Base-by-base conservation (phyloP, 2,888 invertebrate genomes). In the Syritta pipiens region DNA sequence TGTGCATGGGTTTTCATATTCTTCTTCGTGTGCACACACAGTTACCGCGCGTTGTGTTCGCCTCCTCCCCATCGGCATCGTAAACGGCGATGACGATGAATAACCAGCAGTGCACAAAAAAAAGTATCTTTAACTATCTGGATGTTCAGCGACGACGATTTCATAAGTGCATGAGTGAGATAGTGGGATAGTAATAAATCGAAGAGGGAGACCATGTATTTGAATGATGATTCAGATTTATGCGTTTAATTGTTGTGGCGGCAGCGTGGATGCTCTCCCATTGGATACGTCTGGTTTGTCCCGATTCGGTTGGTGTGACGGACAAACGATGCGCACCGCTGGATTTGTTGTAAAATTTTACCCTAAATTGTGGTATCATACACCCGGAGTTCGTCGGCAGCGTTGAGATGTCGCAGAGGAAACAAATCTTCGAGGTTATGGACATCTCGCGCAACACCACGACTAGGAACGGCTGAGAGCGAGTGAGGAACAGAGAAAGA, bases 321-420 rank as follows among this genome's bases (percentile, higher is more conserved):
- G 35, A 4, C 28, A 30, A 68, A 32, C n/a, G 30, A 55, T 53
- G 37, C 19, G 46, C 75, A 79, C 79, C 84, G 85, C 86, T 83
- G 86, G 79, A 85, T 85, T 87, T 83, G 84, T 84, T 85, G 84
- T 86, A 82, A 86, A 88, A 89, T 88, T 88, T 86, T 86, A 86
- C 85, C 86, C 86, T 84, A 85, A 86, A 85, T 83, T 85, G 82
- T 84, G 87, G 87, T 85, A 85, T 86, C 83, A 86, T 87, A 88
- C 87, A 85, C 84, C 83, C 74, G 82, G 81, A 42, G 68, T 76
- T 62, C 24, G 35, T 75, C 60, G 20, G 60, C 22, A 53, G 40
- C 65, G 62, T 72, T 62, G 49, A 67, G 60, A 79, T 79, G 49
- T 72, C 48, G 60, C 62, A 24, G 40, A 57, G 72, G 72, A 79